These are phyloP conservation scores for Tribolium freemani DNA, from an alignment of 2,888 invertebrate genomes.

Conservation along the genomic window DNA sequence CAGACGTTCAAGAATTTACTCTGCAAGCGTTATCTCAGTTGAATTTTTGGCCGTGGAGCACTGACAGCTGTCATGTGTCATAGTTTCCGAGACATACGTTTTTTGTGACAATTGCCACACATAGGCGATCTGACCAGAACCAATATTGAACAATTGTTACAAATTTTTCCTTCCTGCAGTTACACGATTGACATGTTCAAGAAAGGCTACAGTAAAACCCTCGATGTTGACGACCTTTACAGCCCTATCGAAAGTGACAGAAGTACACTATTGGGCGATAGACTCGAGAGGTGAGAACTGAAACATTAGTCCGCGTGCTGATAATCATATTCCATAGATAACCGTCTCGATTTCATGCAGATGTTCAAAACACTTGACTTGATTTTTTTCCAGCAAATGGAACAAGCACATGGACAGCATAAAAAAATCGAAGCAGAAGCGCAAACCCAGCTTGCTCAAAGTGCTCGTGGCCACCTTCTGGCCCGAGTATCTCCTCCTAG, in stretches of 20 bases:
- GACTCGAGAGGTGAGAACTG: conserved; percentile 73
- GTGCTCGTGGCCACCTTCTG: conserved; percentile 79
- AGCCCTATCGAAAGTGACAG: conserved; percentile 78
- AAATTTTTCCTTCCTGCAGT: conserved; percentile 66
- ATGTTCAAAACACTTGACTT: background rate
- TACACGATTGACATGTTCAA: conserved; percentile 85
- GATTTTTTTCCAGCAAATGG: conserved; percentile 75
- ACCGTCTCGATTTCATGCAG: conserved; percentile 32
- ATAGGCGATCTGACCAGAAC: too few relatives aligned
- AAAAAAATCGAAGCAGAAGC: conserved; percentile 71
- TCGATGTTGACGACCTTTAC: conserved; percentile 82
- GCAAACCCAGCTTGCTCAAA: conserved; percentile 75
- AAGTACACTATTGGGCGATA: conserved; percentile 78
- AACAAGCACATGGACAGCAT: conserved; percentile 74
- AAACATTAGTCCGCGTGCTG: conserved; percentile 6
- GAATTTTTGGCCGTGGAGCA: too few relatives aligned
- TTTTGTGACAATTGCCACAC: too few relatives aligned
- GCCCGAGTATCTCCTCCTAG: conserved; percentile 75
- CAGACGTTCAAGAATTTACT: too few relatives aligned
- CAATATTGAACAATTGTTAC: too few relatives aligned
- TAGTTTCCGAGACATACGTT: too few relatives aligned
- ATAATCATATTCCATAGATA: conserved; percentile 9
- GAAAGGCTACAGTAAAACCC: conserved; percentile 79
- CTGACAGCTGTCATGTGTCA: too few relatives aligned
- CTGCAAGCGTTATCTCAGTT: too few relatives aligned